These are phyloP conservation scores for Botia kubotai DNA, from an alignment of 2,797 vertebrate species.

Conservation along the genomic window DNA sequence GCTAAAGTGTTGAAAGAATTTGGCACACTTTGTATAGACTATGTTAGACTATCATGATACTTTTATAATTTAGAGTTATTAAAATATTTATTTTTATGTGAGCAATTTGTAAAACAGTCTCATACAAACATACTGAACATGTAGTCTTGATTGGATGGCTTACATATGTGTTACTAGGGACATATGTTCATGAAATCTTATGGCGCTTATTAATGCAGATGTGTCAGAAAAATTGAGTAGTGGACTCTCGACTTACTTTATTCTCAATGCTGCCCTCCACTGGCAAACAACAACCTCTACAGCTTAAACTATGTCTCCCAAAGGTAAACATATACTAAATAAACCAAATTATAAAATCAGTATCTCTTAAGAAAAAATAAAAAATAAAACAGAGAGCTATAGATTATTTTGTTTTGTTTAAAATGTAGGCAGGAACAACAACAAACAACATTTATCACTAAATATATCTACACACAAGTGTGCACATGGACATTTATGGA, in stretches of 20 bases:
- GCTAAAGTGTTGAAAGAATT: too few relatives aligned
- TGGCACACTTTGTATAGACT: too few relatives aligned
- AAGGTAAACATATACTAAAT: not conserved
- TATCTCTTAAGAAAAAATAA: not conserved
- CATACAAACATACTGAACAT: too few relatives aligned
- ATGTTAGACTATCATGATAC: too few relatives aligned
- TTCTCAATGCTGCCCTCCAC: slow-evolving; percentile 27
- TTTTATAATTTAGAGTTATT: too few relatives aligned
- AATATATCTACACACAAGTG: not conserved
- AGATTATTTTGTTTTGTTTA: too few relatives aligned
- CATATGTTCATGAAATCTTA: slow-evolving; percentile 16
- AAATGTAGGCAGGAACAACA: not conserved
- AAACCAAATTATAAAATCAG: not conserved
- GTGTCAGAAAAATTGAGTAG: not conserved
- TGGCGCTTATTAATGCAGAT: not conserved
- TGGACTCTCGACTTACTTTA: not conserved
- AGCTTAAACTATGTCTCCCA: not conserved
- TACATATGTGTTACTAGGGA: not conserved
- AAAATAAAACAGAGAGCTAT: too few relatives aligned
- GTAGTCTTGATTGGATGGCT: not conserved
- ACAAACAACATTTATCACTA: not conserved
- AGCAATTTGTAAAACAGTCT: too few relatives aligned
- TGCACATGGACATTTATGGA: not conserved
- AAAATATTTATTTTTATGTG: not conserved
- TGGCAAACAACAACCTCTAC: slow-evolving; percentile 9